phyloP scores from a whole-genome alignment of 2,797 vertebrate genomes.

The Cyprinodon diabolis region DNA sequence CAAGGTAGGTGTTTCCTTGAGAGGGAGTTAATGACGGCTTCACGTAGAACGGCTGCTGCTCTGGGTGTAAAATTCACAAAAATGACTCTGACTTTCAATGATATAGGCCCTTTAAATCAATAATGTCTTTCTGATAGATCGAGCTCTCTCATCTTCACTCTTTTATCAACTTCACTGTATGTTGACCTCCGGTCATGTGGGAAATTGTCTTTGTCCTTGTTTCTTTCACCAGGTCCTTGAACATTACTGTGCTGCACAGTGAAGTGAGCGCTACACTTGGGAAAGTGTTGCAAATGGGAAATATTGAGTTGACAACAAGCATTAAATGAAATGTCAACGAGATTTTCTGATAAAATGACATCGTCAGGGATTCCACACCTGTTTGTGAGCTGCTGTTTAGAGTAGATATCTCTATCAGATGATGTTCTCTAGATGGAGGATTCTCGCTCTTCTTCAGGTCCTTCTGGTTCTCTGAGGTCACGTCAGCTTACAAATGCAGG shows the following conservation, averaged over 20 bases:
- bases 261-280: background rate
- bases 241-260: background rate
- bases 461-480: constrained; percentile 39
- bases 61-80: too few species aligned
- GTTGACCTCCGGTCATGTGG: constrained; percentile 24
- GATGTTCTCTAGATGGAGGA: constrained; percentile 19
- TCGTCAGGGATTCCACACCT: constrained; percentile 31
- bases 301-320: constrained; percentile 72
- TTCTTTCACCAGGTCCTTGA: constrained; percentile 5
- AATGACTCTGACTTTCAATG: too few species aligned
- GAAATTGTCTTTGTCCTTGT: constrained; percentile 17
- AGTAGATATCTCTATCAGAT: constrained; percentile 36
- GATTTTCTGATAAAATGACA: constrained; percentile 38
- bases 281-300: constrained; percentile 61
- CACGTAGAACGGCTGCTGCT: too few species aligned
- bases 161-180: constrained; percentile 16
- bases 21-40: too few species aligned
- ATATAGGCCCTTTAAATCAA: background rate
- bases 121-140: background rate
- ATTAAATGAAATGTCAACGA: constrained; percentile 58
- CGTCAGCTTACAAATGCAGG: constrained; percentile 51
- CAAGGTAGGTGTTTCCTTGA: too few species aligned
- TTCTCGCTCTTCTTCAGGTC: constrained; percentile 4
- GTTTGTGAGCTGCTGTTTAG: constrained; percentile 17
- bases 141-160: constrained; percentile 23